Evolutionary conservation across 2,797 vertebrate genomes (phyloP).

Genomic region (Sebastes aleutianus): DNA sequence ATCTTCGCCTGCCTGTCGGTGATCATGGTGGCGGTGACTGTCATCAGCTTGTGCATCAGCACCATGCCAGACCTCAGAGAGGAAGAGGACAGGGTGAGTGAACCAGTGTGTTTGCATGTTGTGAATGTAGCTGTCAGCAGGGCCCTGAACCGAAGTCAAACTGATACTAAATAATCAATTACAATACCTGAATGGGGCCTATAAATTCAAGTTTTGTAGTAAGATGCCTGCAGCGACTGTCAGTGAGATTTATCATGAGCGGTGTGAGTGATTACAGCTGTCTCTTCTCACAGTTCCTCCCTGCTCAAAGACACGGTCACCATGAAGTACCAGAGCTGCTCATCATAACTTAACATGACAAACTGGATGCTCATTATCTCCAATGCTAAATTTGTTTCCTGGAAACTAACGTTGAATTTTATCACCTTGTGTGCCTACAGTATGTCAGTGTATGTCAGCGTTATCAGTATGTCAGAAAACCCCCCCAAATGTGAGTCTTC

Average conservation of each 20-base stretch:
- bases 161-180: neutral
- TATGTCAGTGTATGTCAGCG: neutral
- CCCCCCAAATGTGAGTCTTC: neutral
- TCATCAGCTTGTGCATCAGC: constrained; percentile 95
- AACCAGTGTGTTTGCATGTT: constrained; percentile 5
- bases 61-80: constrained; percentile 96
- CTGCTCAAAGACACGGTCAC: constrained; percentile 3
- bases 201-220: neutral
- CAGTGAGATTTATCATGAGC: constrained; percentile 8
- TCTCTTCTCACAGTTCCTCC: neutral
- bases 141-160: neutral
- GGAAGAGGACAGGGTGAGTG: constrained; percentile 95
- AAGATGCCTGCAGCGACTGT: neutral
- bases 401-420: neutral
- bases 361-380: neutral
- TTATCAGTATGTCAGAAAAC: neutral
- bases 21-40: constrained; percentile 93
- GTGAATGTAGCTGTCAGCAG: neutral
- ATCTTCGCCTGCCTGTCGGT: constrained; percentile 95
- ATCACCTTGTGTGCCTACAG: neutral
- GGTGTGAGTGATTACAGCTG: constrained; percentile 3
- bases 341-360: neutral
- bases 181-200: neutral
- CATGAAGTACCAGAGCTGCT: constrained; percentile 5
- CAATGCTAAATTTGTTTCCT: constrained; percentile 6